Percentiles rank a stretch among this genome's conserved stretches.
These are phyloP conservation scores for Nephrotoma flavescens DNA, from an alignment of 2,888 invertebrate species.

Conservation along the genomic window DNA sequence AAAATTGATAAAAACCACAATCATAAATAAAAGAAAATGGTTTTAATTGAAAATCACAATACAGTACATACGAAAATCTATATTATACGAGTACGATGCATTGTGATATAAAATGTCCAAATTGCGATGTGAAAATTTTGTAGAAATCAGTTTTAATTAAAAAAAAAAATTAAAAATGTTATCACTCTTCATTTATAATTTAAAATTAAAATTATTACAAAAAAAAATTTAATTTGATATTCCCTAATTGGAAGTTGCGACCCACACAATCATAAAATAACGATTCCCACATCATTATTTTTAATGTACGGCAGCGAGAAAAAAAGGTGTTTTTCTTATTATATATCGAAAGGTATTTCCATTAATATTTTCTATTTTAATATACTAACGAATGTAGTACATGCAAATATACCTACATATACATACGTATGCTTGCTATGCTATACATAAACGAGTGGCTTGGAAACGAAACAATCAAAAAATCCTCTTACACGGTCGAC, in stretches of 20 bases:
- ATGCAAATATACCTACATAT: neutral
- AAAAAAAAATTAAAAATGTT: neutral
- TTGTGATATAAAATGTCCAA: neutral
- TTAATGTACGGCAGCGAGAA: neutral
- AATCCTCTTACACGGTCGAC: neutral
- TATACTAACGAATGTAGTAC: neutral
- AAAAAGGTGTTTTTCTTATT: neutral
- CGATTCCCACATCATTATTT: neutral
- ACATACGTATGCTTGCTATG: too few relatives aligned
- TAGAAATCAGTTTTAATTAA: neutral
- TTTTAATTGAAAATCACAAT: neutral
- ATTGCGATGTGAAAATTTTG: neutral
- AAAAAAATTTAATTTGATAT: neutral
- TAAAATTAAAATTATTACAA: neutral
- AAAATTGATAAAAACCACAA: neutral
- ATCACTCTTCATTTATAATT: neutral
- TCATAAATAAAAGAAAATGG: neutral
- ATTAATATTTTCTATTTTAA: neutral
- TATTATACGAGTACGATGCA: neutral
- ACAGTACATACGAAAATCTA: neutral
- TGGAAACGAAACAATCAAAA: neutral
- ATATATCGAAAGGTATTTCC: neutral
- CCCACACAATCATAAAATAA: neutral
- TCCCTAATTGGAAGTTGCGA: neutral
- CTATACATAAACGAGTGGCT: neutral